Percentiles rank a stretch among this genome's conserved stretches.
phyloP scores from a whole-genome alignment of 2,797 vertebrate species.

The Myiotriccus ornatus region DNA sequence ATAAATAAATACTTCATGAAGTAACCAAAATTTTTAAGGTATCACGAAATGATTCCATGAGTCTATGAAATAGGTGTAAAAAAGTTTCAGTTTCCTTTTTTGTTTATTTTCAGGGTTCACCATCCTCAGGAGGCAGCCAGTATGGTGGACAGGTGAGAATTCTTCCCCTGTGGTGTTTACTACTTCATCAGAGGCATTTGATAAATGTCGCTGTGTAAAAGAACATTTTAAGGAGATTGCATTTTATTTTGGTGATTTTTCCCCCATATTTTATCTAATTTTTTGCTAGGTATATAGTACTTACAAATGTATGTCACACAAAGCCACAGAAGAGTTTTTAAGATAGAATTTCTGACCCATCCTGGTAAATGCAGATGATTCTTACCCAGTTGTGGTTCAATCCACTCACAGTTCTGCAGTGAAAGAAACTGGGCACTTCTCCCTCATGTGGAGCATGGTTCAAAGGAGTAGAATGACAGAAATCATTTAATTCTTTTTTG shows the following conservation, averaged over 20 bases:
- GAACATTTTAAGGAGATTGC: neutral
- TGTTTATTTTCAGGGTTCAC: conserved; percentile 9
- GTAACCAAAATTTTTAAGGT: neutral
- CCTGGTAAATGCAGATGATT: neutral
- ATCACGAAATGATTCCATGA: neutral
- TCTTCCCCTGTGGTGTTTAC: neutral
- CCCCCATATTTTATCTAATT: neutral
- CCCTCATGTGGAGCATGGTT: neutral
- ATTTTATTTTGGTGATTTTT: neutral
- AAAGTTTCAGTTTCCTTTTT: neutral
- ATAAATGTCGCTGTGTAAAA: neutral
- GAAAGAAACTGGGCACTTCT: neutral
- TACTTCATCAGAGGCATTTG: neutral
- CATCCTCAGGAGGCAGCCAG: conserved; percentile 23
- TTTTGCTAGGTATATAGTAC: neutral
- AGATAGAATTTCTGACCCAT: neutral
- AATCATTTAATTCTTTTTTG: neutral
- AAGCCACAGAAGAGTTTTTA: neutral
- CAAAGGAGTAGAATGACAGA: neutral
- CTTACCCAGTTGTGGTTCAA: neutral
- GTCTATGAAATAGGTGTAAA: neutral
- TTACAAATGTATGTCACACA: neutral
- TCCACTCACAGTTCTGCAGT: neutral
- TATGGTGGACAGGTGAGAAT: conserved; percentile 48
- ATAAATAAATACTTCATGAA: neutral